Base-by-base conservation (phyloP, 2,113 vertebrate species). In the Oxyura jamaicensis region DNA sequence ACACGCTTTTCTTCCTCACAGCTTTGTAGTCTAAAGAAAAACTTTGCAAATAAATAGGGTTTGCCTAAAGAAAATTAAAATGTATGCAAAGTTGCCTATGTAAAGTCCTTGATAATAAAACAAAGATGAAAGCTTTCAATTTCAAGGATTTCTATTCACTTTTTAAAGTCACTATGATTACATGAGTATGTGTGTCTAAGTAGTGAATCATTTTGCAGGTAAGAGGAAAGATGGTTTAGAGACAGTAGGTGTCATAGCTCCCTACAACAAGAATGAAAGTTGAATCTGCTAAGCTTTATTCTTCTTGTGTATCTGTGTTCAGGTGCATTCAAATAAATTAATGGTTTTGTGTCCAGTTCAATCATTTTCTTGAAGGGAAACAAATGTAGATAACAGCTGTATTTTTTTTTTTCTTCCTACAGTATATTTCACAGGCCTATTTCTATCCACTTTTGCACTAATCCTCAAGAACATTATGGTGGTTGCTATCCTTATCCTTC, bases 11-110 rank as follows among this genome's bases (percentile, higher is more conserved):
- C 46, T 82, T 81, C 41, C 36, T 63, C 39, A 11, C 19, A 46
- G 22, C 72, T 93, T 91, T 88, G 31, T 60, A 87, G 36, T 74
- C 65, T 52, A 6, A 31, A 59, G 63, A 80, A 84, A 71, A 92
- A 9, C 11, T 74, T 88, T 73, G 53, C 39, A 76, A 79, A 79
- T 53, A 36, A 82, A 56, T 52, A 72, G 2, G 20, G 7, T 58
- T 93, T 94, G 84, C 48, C 67, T 79, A 53, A 87, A 93, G 66
- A 91, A 95, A 91, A 91, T 72, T 14, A 35, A 82, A 91, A 83
- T 4, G 3, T 35, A 11, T 74, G 31, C 90, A 41, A 88, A 74
- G 14, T 55, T 80, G 36, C 65, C 73, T 93, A 39, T 95, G 28
- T 83, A 6, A 83, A 87, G 56, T 68, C 65, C n/a, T 69, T 48